Evolutionary conservation across 2,113 vertebrate genomes (phyloP).

Genomic region (Bos taurus): ARS-UCD2.0 NC_037344.1:48405501-48406000

Average conservation of each 20-base stretch:
- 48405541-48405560: neutral
- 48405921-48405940: neutral
- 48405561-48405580: neutral
- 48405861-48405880: neutral
- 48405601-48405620: neutral
- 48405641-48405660: neutral
- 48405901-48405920: neutral
- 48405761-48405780: no score
- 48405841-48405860: neutral
- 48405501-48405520: neutral
- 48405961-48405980: neutral
- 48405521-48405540: neutral
- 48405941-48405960: neutral
- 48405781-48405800: neutral
- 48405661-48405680: neutral
- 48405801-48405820: neutral
- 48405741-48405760: neutral
- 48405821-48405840: accelerated
- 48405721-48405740: neutral
- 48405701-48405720: neutral
- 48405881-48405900: accelerated
- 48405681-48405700: neutral
- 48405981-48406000: neutral
- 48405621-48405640: neutral
- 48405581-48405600: neutral